Evolutionary conservation across 2,797 vertebrate genomes (phyloP).

Genomic region (Craterocephalus amniculus): DNA sequence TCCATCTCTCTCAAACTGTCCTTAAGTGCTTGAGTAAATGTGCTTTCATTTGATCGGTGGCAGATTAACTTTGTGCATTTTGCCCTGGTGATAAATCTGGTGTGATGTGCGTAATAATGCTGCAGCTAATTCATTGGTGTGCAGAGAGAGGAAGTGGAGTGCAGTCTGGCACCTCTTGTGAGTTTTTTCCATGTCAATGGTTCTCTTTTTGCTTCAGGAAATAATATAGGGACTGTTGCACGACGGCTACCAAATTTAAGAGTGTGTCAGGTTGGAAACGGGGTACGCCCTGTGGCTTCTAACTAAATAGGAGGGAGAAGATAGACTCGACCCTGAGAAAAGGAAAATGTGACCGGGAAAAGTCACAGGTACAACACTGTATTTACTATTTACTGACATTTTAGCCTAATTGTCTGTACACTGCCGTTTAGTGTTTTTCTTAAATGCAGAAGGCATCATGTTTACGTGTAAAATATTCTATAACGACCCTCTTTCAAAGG

Average conservation of each 20-base stretch:
- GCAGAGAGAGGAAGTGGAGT: conserved; percentile 28
- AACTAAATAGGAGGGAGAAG: conserved; percentile 20
- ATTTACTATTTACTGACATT: too few species aligned
- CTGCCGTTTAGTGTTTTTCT: conserved; percentile 27
- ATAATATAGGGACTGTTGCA: conserved; percentile 55
- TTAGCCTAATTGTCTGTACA: conserved; percentile 16
- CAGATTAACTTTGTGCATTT: conserved; percentile 11
- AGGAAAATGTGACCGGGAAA: conserved; percentile 2
- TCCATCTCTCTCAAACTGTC: neutral
- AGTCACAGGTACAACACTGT: neutral
- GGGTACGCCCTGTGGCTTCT: conserved; percentile 25
- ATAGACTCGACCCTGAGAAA: conserved; percentile 1
- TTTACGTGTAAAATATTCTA: conserved; percentile 36
- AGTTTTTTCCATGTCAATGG: conserved; percentile 63
- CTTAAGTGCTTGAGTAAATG: neutral
- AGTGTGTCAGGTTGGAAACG: conserved; percentile 40
- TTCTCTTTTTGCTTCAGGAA: conserved; percentile 55
- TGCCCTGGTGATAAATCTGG: neutral
- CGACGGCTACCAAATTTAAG: conserved; percentile 57
- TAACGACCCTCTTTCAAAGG: conserved; percentile 40
- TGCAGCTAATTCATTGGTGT: conserved; percentile 24
- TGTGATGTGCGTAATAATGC: conserved; percentile 1
- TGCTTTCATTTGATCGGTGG: neutral
- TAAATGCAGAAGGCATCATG: conserved; percentile 13
- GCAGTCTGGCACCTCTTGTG: conserved; percentile 41